Evolutionary conservation across 2,113 vertebrate species (phyloP).

Genomic region (Chitala chitala): DNA sequence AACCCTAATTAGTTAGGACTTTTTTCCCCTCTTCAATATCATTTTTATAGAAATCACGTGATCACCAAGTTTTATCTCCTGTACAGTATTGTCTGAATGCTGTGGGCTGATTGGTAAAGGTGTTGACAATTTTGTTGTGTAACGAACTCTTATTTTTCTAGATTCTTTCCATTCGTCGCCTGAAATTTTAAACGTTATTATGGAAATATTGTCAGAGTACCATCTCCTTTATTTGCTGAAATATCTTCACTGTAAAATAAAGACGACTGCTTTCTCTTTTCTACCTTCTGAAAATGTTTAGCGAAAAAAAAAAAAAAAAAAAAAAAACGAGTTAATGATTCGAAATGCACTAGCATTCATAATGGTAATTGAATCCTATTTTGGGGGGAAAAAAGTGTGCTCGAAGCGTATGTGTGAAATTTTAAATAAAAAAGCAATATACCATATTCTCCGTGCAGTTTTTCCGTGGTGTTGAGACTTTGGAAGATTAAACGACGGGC

Average conservation of each 20-base stretch:
- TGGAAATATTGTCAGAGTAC: conserved; percentile 20
- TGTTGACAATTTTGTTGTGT: conserved; percentile 52
- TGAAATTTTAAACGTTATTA: conserved; percentile 50
- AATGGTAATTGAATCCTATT: conserved; percentile 20
- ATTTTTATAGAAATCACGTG: conserved; percentile 45
- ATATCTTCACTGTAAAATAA: conserved; percentile 46
- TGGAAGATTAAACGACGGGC: background rate
- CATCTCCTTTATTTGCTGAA: background rate
- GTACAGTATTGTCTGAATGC: conserved; percentile 40
- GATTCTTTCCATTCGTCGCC: conserved; percentile 43
- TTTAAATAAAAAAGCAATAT: conserved; percentile 41
- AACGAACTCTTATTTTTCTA: conserved; percentile 53
- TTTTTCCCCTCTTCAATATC: conserved; percentile 31
- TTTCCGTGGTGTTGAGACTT: background rate
- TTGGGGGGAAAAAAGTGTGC: conserved; percentile 22
- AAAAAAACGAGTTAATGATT: too few species aligned
- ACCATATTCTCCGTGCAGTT: too few species aligned
- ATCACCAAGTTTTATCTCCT: conserved; percentile 37
- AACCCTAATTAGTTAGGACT: conserved; percentile 23
- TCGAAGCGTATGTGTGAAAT: conserved; percentile 30
- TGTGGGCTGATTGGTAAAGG: conserved; percentile 25
- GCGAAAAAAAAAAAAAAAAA: background rate
- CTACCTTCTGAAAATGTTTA: conserved; percentile 25
- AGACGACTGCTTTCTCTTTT: conserved; percentile 27
- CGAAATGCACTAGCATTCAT: conserved; percentile 25